phyloP scores from a whole-genome alignment of 2,888 invertebrate genomes.

The Philaethria dido region DNA sequence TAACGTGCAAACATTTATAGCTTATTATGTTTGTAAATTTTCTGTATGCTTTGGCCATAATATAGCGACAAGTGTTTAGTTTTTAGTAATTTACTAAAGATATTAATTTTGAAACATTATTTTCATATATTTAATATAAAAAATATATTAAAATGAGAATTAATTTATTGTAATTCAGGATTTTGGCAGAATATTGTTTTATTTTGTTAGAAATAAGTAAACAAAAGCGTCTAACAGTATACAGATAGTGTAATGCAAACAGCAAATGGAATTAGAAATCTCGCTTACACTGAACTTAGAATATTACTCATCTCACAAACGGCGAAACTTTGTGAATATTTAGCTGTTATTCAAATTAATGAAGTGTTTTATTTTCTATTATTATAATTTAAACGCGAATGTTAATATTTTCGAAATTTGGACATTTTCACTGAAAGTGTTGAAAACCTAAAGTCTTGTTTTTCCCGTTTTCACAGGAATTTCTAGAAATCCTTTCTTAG shows the following conservation, averaged over 20 bases:
- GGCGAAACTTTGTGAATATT: slow-evolving; percentile 19
- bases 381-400: not conserved
- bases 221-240: slow-evolving; percentile 20
- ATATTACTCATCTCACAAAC: slow-evolving; percentile 22
- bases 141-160: too few species aligned
- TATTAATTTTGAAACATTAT: too few species aligned
- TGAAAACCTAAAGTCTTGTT: too few species aligned
- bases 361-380: slow-evolving; percentile 8
- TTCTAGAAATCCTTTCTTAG: too few species aligned
- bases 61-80: too few species aligned
- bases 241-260: slow-evolving; percentile 17
- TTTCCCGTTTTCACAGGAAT: too few species aligned
- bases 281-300: slow-evolving; percentile 19
- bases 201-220: not conserved
- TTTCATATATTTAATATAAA: too few species aligned
- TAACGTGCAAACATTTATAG: too few species aligned
- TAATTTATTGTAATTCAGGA: not conserved
- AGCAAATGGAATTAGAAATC: slow-evolving; percentile 34
- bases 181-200: not conserved
- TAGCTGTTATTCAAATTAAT: slow-evolving; percentile 19
- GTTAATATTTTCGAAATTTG: not conserved
- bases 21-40: too few species aligned
- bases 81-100: too few species aligned
- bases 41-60: too few species aligned
- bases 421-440: not conserved